phyloP scores from a whole-genome alignment of 2,888 invertebrate species.

The Choreutis nemorana region DNA sequence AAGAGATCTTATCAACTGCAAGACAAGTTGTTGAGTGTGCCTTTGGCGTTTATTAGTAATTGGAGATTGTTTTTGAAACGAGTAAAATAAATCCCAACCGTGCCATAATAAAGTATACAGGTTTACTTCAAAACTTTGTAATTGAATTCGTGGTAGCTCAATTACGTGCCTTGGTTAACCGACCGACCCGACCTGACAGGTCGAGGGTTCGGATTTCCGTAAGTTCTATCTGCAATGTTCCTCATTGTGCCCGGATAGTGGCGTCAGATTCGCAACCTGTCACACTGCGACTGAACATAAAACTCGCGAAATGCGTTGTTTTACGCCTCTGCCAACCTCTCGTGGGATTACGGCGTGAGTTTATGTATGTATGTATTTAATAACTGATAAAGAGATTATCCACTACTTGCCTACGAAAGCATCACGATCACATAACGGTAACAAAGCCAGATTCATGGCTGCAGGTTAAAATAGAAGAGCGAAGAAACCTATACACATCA shows the following conservation, averaged over 20 bases:
- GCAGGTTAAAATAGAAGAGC: slow-evolving; percentile 7
- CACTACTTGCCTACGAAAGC: slow-evolving; percentile 7
- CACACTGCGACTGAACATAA: too few species aligned
- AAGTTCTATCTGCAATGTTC: too few species aligned
- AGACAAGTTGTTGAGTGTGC: slow-evolving; percentile 1
- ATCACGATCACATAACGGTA: slow-evolving; percentile 7
- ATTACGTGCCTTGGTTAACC: too few species aligned
- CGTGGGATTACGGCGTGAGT: too few species aligned
- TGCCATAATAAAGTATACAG: slow-evolving; percentile 7
- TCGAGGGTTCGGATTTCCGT: too few species aligned
- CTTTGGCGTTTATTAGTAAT: slow-evolving; percentile 7
- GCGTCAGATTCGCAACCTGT: too few species aligned
- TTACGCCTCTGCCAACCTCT: too few species aligned
- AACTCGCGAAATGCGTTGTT: too few species aligned
- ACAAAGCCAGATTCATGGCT: slow-evolving; percentile 7
- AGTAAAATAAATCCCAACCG: slow-evolving; percentile 8
- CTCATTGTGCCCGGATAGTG: too few species aligned
- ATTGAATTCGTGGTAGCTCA: too few species aligned
- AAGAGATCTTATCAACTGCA: slow-evolving; percentile 5
- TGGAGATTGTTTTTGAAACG: slow-evolving; percentile 8
- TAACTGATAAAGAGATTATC: slow-evolving; percentile 8
- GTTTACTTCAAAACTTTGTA: slow-evolving; percentile 8
- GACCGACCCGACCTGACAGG: too few species aligned
- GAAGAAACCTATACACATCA: slow-evolving; percentile 8
- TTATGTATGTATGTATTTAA: too few species aligned